Evolutionary conservation across 2,797 vertebrate species (phyloP), one percentile per base, ranked within the genome.

Genomic region (Channa striata): DNA sequence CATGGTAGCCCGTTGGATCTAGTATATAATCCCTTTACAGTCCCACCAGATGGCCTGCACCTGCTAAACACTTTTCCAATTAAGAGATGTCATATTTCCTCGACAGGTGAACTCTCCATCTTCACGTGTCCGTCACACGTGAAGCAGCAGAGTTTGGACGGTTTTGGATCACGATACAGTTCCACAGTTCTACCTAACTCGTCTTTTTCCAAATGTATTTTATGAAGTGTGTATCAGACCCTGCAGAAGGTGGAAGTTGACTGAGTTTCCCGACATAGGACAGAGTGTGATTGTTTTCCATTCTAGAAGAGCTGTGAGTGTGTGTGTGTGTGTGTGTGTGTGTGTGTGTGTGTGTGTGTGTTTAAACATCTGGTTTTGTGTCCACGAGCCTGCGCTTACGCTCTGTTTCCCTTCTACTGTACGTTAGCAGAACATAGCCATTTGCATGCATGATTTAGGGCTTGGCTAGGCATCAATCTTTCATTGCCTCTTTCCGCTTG

Each of bases 381-480:
- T 70, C 17, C 7, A 11, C 61, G 10, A 7, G 23, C 0, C n/a
- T 17, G 36, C 42, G 20, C 48, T 12, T 5, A 20, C 37, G 53
- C n/a, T 33, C 20, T 14, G 54, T 50, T 54, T 19, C 42, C 43
- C 25, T 51, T 68, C 34, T 56, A 4, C 67, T 63, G 67, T 77
- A 74, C 84, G 57, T 74, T 60, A 78, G 67, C 75, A 81, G 67
- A 68, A 72, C 74, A 59, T 59, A 6, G 61, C 80, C 82, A 77
- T 73, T 69, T 76, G 69, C 51, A 85, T 82, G 82, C 78, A 82
- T 85, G 34, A 82, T 85, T 82, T 50, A 80, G 48, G 39, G 44
- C 71, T 53, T 39, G 68, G 76, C 59, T 46, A 3, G 57, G 74
- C 82, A 76, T 88, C 74, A 80, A 73, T 77, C 60, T 87, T 86